phyloP scores from a whole-genome alignment of 2,797 vertebrate species.

The Lemur catta region DNA sequence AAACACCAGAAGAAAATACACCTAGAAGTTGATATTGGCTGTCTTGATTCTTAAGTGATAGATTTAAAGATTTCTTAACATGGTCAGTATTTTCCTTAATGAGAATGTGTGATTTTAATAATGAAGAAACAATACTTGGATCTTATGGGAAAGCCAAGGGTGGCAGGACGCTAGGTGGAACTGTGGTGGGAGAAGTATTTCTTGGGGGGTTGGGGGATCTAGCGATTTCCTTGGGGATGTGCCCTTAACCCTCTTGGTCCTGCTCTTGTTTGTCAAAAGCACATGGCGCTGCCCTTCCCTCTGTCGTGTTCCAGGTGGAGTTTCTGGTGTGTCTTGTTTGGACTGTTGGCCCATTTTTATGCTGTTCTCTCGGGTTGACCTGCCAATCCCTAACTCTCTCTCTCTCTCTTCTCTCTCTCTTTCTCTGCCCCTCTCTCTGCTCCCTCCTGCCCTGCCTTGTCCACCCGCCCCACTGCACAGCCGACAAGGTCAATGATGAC shows the following conservation, averaged over 20 bases:
- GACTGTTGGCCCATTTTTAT: not conserved
- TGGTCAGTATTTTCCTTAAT: not conserved
- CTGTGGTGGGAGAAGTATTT: not conserved
- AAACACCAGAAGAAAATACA: not conserved
- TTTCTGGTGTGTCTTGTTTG: slow-evolving; percentile 51
- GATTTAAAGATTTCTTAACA: not conserved
- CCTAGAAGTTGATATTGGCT: fast-evolving
- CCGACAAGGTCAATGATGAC: slow-evolving; percentile 96
- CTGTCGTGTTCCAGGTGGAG: slow-evolving; percentile 43
- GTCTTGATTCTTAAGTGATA: not conserved
- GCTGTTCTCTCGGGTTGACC: not conserved
- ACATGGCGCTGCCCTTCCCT: not conserved
- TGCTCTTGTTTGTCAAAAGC: not conserved
- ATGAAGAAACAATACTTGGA: not conserved
- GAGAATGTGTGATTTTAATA: not conserved
- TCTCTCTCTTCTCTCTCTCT: slow-evolving; percentile 40
- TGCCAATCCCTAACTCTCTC: slow-evolving; percentile 60
- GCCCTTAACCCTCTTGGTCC: not conserved
- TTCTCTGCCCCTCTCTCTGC: not conserved
- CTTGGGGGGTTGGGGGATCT: not conserved
- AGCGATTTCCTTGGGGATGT: not conserved
- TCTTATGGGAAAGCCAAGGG: not conserved
- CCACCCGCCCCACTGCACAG: slow-evolving; percentile 76
- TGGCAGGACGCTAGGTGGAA: not conserved
- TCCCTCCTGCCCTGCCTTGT: not conserved